Conservation (phyloP, 2,113 vertebrate genomes). For the Damaliscus lunatus region DNA sequence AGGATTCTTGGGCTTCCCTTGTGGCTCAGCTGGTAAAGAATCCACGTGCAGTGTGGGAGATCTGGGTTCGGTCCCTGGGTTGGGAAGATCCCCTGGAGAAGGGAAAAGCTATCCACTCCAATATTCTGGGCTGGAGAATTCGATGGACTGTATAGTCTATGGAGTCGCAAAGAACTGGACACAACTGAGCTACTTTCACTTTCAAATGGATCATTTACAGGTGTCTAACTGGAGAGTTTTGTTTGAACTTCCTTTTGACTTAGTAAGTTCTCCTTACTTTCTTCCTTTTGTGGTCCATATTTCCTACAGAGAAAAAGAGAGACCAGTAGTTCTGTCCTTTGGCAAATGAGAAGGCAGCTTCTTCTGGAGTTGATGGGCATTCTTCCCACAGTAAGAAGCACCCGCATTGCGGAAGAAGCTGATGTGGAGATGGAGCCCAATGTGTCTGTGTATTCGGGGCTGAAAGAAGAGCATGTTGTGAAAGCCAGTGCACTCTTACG, state of each 20-base stretch:
- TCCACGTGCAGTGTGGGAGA: not conserved
- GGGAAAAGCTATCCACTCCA: not conserved
- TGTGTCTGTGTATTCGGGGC: slow-evolving; percentile 89
- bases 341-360: slow-evolving; percentile 98
- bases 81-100: not conserved
- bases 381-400: slow-evolving; percentile 92
- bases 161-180: not conserved
- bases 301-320: slow-evolving; percentile 90
- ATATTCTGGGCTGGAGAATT: not conserved
- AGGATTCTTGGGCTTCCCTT: not conserved
- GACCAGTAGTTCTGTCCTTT: slow-evolving; percentile 93
- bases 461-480: slow-evolving; percentile 96
- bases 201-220: not conserved
- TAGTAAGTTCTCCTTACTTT: slow-evolving; percentile 15
- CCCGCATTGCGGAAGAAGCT: slow-evolving; percentile 85
- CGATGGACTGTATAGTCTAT: not conserved
- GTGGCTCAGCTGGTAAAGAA: not conserved
- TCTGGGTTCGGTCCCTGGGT: not conserved
- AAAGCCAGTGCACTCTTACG: slow-evolving; percentile 96
- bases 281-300: slow-evolving; percentile 9
- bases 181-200: not conserved
- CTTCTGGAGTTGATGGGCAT: slow-evolving; percentile 96
- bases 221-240: not conserved
- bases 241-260: slow-evolving; percentile 5
- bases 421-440: slow-evolving; percentile 82